Percentiles rank a stretch among this genome's conserved stretches.
phyloP scores from a whole-genome alignment of 2,888 invertebrate genomes.

The Bhutanitis thaidina region DNA sequence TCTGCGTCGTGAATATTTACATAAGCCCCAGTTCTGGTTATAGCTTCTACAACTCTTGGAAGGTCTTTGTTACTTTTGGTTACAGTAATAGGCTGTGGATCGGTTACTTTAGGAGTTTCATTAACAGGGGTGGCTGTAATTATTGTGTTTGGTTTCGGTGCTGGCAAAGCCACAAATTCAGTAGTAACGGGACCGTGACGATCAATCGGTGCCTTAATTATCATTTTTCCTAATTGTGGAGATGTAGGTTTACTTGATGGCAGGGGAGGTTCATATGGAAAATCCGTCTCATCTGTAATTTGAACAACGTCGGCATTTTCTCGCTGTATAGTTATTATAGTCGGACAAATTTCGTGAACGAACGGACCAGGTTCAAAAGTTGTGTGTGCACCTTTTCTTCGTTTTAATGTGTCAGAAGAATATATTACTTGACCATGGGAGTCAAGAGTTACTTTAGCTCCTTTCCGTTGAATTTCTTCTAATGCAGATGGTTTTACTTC shows the following conservation, averaged over 20 bases:
- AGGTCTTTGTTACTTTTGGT: constrained; percentile 55
- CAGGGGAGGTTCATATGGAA: constrained; percentile 61
- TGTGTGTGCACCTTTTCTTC: constrained; percentile 89
- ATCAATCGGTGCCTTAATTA: constrained; percentile 77
- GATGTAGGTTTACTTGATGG: constrained; percentile 78
- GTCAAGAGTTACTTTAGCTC: constrained; percentile 90
- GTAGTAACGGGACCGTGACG: constrained; percentile 67
- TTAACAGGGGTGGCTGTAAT: constrained; percentile 78
- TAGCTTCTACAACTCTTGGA: constrained; percentile 68
- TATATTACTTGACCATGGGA: constrained; percentile 93
- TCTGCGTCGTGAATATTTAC: constrained; percentile 85
- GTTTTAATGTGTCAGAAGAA: constrained; percentile 90
- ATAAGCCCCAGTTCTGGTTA: constrained; percentile 82
- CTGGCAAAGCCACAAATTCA: constrained; percentile 81
- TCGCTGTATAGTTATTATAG: constrained; percentile 56
- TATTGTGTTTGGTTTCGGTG: constrained; percentile 80
- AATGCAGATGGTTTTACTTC: constrained; percentile 50
- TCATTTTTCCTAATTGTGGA: constrained; percentile 83
- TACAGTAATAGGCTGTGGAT: constrained; percentile 36
- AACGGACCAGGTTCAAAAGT: constrained; percentile 94
- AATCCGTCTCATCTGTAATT: constrained; percentile 67
- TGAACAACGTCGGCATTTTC: constrained; percentile 64
- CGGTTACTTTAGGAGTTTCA: constrained; percentile 45
- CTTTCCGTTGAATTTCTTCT: constrained; percentile 77
- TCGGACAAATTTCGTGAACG: constrained; percentile 82